Percentiles rank a stretch among this genome's conserved stretches.
Conservation (phyloP, 2,888 invertebrate genomes). For the Nemotelus pantherinus region DNA sequence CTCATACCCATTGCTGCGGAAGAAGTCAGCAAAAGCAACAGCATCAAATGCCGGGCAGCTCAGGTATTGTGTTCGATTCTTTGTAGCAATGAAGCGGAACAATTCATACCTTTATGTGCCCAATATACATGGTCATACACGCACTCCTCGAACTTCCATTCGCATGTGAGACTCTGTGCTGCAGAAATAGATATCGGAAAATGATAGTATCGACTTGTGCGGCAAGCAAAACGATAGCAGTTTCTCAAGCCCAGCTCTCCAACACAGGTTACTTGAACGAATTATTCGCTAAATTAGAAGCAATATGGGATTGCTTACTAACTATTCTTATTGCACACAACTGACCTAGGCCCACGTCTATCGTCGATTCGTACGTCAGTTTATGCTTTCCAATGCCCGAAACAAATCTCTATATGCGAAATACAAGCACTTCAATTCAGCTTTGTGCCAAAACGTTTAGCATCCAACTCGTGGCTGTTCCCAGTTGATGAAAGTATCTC, state of each 20-base stretch:
- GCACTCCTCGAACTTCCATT: slow-evolving; percentile 8
- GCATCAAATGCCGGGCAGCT: background rate
- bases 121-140: slow-evolving; percentile 34
- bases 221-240: slow-evolving; percentile 4
- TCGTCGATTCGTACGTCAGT: background rate
- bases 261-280: slow-evolving; percentile 19
- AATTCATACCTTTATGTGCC: slow-evolving; percentile 24
- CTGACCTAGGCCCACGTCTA: background rate
- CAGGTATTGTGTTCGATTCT: slow-evolving; percentile 28
- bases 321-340: background rate
- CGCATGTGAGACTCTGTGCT: slow-evolving; percentile 2
- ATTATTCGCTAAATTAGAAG: slow-evolving; percentile 43
- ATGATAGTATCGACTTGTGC: slow-evolving; percentile 28
- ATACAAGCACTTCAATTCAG: background rate
- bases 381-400: background rate
- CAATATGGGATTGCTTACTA: slow-evolving; percentile 1
- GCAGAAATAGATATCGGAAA: slow-evolving; percentile 6
- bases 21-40: background rate
- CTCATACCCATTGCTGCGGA: background rate
- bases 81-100: slow-evolving; percentile 25
- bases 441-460: slow-evolving; percentile 14
- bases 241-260: slow-evolving; percentile 1
- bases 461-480: no score
- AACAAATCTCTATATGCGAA: slow-evolving; percentile 16
- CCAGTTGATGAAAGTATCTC: no score